Conservation (phyloP, 2,113 vertebrate genomes). For the Megaceryle torquata region DNA sequence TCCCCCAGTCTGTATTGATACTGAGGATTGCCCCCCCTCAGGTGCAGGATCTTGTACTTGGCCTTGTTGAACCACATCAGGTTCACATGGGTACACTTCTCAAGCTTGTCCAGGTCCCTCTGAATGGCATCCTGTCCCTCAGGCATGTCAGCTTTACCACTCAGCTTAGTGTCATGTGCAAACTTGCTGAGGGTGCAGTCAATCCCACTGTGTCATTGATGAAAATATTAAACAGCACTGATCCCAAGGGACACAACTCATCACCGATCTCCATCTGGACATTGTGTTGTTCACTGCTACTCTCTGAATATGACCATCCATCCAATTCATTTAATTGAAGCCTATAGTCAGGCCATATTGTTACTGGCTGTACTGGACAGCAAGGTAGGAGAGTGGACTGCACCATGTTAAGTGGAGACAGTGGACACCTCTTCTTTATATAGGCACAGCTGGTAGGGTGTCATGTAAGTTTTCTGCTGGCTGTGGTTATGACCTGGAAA, state of each 20-base stretch:
- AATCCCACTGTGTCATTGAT: neutral
- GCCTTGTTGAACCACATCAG: neutral
- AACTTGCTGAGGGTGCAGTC: neutral
- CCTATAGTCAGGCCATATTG: accelerated
- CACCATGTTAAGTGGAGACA: neutral
- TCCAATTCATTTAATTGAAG: neutral
- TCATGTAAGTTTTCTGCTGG: neutral
- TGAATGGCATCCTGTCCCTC: neutral
- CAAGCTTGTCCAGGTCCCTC: neutral
- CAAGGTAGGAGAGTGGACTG: neutral
- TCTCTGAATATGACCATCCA: neutral
- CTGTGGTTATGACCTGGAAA: neutral
- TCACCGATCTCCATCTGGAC: neutral
- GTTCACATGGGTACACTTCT: neutral
- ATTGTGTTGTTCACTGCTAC: neutral
- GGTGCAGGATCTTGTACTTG: neutral
- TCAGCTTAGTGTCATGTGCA: neutral
- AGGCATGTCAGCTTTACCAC: accelerated
- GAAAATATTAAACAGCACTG: neutral
- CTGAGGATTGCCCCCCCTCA: accelerated
- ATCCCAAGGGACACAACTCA: neutral
- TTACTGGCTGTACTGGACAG: neutral
- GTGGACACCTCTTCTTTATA: neutral
- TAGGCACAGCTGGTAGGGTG: neutral
- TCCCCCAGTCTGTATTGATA: neutral